A percentile compares a stretch with the other conserved stretches of the same genome.
Evolutionary conservation across 2,888 invertebrate species (phyloP).

Genomic region (Cactoblastis cactorum): DNA sequence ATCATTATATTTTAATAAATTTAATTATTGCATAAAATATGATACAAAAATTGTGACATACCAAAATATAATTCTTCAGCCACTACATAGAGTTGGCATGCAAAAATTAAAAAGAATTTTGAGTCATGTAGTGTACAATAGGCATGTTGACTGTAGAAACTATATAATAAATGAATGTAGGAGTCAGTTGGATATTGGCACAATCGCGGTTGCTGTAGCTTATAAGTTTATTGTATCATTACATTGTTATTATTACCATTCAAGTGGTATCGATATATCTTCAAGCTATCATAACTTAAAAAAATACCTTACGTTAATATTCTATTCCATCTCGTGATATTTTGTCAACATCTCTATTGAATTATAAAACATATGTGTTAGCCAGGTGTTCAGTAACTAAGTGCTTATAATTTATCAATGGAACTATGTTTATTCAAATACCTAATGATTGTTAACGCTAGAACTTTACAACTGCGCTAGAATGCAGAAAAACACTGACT

Average conservation of each 20-base stretch:
- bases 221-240: neutral
- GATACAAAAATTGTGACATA: constrained; percentile 13
- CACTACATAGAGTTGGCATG: constrained; percentile 3
- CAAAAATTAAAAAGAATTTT: neutral
- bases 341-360: neutral
- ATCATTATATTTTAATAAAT: neutral
- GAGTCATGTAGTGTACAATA: neutral
- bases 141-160: neutral
- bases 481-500: neutral
- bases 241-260: too few species aligned
- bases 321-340: too few species aligned
- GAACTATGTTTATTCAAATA: too few species aligned
- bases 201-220: neutral
- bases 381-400: neutral
- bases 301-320: too few species aligned
- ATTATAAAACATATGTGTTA: neutral
- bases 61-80: neutral
- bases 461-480: neutral
- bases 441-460: neutral
- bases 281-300: too few species aligned
- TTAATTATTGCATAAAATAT: constrained; percentile 5
- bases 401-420: too few species aligned
- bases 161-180: neutral
- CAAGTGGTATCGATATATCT: too few species aligned
- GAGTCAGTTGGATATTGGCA: neutral